phyloP scores from a whole-genome alignment of 2,797 vertebrate species.

The Dipus sagitta region DNA sequence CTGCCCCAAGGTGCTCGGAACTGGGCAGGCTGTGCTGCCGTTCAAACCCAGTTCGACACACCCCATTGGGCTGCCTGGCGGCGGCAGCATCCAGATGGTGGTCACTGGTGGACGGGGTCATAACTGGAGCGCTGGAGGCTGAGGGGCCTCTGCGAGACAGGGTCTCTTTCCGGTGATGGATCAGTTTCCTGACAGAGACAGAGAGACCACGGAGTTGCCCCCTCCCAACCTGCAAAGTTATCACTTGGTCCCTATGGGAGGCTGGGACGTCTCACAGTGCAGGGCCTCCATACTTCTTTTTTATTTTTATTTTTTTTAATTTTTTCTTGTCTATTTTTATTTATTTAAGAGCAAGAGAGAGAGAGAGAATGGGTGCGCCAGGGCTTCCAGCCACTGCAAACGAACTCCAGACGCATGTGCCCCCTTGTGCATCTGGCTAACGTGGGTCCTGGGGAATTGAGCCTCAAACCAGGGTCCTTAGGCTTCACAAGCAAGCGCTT shows the following conservation, averaged over 20 bases:
- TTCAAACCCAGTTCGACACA: slow-evolving; percentile 91
- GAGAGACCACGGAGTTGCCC: not conserved
- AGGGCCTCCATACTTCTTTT: too few relatives aligned
- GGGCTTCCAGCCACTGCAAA: too few relatives aligned
- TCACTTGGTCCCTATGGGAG: not conserved
- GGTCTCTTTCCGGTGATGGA: slow-evolving; percentile 98
- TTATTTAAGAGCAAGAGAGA: too few relatives aligned
- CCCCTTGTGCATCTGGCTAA: too few relatives aligned
- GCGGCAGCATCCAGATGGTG: slow-evolving; percentile 92
- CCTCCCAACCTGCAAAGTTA: not conserved
- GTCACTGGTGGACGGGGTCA: slow-evolving; percentile 94
- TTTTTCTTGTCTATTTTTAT: too few relatives aligned
- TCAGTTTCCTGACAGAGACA: slow-evolving; percentile 92
- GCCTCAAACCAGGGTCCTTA: too few relatives aligned
- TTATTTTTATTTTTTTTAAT: too few relatives aligned
- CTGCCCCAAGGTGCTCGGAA: slow-evolving; percentile 91
- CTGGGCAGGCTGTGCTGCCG: slow-evolving; percentile 92
- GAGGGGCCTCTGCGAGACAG: slow-evolving; percentile 93
- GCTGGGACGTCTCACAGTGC: not conserved
- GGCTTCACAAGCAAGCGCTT: too few relatives aligned
- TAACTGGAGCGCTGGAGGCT: slow-evolving; percentile 87
- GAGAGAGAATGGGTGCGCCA: too few relatives aligned
- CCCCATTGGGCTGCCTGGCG: slow-evolving; percentile 92
- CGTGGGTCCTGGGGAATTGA: too few relatives aligned
- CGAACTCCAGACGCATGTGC: too few relatives aligned